Conservation (phyloP, 2,888 invertebrate genomes). For the Cyclophora punctaria region DNA sequence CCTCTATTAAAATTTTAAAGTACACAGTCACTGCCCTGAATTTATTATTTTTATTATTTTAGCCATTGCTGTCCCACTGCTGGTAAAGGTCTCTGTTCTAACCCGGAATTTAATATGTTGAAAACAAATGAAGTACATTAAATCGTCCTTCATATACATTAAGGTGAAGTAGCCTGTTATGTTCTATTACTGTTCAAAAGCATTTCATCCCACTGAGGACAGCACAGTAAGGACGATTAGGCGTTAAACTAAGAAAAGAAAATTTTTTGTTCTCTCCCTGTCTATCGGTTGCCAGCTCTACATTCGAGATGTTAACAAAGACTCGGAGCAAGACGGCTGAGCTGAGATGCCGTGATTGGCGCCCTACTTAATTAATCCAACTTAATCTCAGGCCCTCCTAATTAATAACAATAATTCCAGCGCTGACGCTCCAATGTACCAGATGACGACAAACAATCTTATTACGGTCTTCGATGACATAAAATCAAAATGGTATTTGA, state of each 20-base stretch:
- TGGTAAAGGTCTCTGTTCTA: too few relatives aligned
- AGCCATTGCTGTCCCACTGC: too few relatives aligned
- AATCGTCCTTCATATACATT: too few relatives aligned
- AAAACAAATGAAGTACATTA: too few relatives aligned
- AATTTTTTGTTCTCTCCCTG: neutral
- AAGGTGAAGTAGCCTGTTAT: too few relatives aligned
- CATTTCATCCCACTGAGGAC: too few relatives aligned
- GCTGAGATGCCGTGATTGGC: constrained; percentile 66
- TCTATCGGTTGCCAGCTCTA: constrained; percentile 32
- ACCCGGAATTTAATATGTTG: too few relatives aligned
- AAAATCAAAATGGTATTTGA: constrained; percentile 41
- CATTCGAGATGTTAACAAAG: constrained; percentile 61
- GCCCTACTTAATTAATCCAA: constrained; percentile 69
- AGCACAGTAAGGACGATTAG: too few relatives aligned
- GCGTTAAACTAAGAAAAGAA: neutral
- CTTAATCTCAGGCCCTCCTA: constrained; percentile 52
- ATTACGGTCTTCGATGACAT: constrained; percentile 37
- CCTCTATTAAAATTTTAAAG: too few relatives aligned
- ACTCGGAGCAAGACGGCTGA: constrained; percentile 59
- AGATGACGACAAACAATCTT: constrained; percentile 54
- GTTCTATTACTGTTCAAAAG: too few relatives aligned
- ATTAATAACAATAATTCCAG: constrained; percentile 72
- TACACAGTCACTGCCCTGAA: too few relatives aligned
- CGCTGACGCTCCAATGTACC: constrained; percentile 43
- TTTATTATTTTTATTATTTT: too few relatives aligned